Conservation (phyloP, 2,113 vertebrate species). For the Chaetodon auriga region DNA sequence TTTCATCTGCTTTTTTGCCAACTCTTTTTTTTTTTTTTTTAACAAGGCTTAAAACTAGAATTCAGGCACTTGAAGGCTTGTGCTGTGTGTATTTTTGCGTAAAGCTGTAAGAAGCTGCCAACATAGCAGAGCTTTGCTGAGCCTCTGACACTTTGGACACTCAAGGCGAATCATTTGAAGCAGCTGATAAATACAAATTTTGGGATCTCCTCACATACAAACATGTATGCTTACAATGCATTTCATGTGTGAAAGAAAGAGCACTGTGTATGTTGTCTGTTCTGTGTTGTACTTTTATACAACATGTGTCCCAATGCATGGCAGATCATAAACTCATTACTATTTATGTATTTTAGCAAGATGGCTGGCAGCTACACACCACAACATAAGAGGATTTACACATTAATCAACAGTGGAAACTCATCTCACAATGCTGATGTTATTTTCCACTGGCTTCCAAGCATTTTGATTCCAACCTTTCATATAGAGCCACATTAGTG, state of each 20-base stretch:
- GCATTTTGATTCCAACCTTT: constrained; percentile 43
- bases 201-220: constrained; percentile 10
- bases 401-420: constrained; percentile 56
- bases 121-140: constrained; percentile 57
- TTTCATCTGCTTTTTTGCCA: constrained; percentile 3
- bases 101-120: constrained; percentile 63
- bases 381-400: constrained; percentile 61
- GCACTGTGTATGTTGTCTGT: neutral
- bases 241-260: neutral
- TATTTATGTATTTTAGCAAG: constrained; percentile 49
- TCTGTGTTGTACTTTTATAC: neutral
- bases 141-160: constrained; percentile 60
- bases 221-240: neutral
- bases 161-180: constrained; percentile 49
- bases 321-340: constrained; percentile 40
- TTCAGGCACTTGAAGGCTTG: constrained; percentile 39
- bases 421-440: constrained; percentile 46
- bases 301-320: constrained; percentile 10
- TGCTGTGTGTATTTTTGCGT: constrained; percentile 50
- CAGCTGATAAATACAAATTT: constrained; percentile 53
- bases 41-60: constrained; percentile 45
- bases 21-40: neutral
- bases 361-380: constrained; percentile 35
- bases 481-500: constrained; percentile 33
- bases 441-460: constrained; percentile 37